A percentile compares a stretch with the other conserved stretches of the same genome.
phyloP scores from a whole-genome alignment of 2,113 vertebrate species.

The Podarcis cretensis region DNA sequence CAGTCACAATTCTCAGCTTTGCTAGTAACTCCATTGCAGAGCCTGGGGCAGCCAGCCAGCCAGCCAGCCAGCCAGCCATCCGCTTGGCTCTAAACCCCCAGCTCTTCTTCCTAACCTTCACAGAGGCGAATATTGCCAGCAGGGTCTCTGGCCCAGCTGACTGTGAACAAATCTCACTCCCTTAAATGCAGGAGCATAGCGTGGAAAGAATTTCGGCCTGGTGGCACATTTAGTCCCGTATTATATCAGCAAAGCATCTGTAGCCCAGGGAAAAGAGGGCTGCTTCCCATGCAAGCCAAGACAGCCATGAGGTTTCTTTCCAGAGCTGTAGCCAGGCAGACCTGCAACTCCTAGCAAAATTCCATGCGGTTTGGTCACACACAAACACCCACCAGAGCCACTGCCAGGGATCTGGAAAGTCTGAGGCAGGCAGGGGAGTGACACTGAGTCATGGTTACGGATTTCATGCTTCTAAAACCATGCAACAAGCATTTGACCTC shows the following conservation, averaged over 20 bases:
- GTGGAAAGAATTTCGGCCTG: background rate
- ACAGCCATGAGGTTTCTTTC: background rate
- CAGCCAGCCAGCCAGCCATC: background rate
- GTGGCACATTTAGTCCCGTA: background rate
- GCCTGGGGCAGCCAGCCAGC: no score
- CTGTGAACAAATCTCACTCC: background rate
- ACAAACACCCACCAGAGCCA: background rate
- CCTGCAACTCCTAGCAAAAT: constrained; percentile 10
- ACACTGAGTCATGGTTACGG: background rate
- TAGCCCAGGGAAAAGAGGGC: background rate
- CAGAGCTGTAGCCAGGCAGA: background rate
- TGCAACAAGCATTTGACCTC: background rate
- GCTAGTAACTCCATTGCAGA: background rate
- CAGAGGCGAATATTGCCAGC: background rate
- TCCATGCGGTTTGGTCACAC: constrained; percentile 3
- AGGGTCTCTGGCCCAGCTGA: background rate
- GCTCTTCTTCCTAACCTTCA: background rate
- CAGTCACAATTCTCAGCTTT: background rate
- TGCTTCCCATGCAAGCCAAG: background rate
- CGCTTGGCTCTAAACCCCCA: background rate
- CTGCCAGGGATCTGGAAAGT: background rate
- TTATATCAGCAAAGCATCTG: background rate
- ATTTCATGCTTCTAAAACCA: background rate
- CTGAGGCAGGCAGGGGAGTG: background rate
- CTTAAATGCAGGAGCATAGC: background rate